A percentile compares a stretch with the other conserved stretches of the same genome.
Conservation (phyloP, 2,888 invertebrate species). For the Parnassius smintheus region DNA sequence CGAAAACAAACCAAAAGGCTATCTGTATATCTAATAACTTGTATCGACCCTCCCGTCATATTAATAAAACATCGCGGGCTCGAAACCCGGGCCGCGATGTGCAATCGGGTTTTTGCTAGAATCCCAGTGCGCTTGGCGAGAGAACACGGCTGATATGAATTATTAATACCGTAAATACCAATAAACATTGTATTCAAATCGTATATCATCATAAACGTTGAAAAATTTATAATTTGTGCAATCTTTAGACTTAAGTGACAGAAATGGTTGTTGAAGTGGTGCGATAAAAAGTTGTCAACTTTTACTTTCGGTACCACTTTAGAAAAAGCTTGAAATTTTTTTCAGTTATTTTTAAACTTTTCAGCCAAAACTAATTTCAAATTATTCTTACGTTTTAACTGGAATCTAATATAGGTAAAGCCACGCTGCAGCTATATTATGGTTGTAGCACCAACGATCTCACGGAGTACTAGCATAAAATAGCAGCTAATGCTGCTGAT, state of each 20-base stretch:
- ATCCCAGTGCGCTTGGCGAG: slow-evolving; percentile 17
- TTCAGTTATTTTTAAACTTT: no score
- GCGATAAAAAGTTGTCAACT: no score
- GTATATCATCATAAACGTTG: slow-evolving; percentile 15
- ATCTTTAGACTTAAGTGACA: slow-evolving; percentile 6
- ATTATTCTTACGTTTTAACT: no score
- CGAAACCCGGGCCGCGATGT: slow-evolving; percentile 33
- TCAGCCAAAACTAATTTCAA: no score
- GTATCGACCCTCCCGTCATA: slow-evolving; percentile 36
- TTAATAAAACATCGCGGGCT: slow-evolving; percentile 42
- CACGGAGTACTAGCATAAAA: no score
- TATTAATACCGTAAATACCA: slow-evolving; percentile 42
- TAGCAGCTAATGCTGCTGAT: no score
- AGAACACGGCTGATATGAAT: slow-evolving; percentile 38
- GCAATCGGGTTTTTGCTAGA: slow-evolving; percentile 35
- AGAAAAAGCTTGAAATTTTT: no score
- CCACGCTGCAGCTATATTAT: no score
- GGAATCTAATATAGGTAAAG: no score
- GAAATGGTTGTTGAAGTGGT: neutral
- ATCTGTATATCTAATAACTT: slow-evolving; percentile 27
- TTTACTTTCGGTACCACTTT: no score
- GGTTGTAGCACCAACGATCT: no score
- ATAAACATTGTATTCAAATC: slow-evolving; percentile 50
- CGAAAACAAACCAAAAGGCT: slow-evolving; percentile 12
- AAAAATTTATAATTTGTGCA: slow-evolving; percentile 18